Evolutionary conservation across 2,113 vertebrate species (phyloP).

Genomic region (Cephalopterus ornatus): DNA sequence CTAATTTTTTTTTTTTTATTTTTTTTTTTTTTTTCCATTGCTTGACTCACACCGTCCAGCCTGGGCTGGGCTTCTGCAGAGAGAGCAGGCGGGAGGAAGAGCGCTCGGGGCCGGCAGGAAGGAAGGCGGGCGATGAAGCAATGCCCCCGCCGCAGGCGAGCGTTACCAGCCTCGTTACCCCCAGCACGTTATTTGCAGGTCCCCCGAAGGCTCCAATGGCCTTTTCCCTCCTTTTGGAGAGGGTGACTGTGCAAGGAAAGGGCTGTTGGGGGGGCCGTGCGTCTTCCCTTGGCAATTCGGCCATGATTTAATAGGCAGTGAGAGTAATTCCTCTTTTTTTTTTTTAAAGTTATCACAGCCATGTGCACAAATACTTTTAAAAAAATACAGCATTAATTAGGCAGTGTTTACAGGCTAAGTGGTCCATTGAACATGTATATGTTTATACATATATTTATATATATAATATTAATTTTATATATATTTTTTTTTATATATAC

Average conservation of each 20-base stretch:
- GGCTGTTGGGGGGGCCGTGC: not conserved
- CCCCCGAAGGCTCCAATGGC: not conserved
- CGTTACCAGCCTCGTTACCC: not conserved
- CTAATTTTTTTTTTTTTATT: not conserved
- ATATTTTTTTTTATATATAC: no score
- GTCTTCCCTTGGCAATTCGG: not conserved
- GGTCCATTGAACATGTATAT: not conserved
- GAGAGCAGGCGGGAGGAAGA: conserved; percentile 25
- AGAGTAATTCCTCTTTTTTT: conserved; percentile 2
- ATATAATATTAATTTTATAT: no score
- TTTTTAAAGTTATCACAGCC: not conserved
- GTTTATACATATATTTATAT: rapidly evolving
- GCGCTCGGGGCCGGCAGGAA: not conserved
- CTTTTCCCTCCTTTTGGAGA: not conserved
- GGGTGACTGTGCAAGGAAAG: not conserved
- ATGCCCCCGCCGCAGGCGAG: not conserved
- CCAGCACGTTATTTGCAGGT: rapidly evolving
- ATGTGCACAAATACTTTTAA: not conserved
- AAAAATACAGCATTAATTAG: not conserved
- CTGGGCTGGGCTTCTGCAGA: not conserved
- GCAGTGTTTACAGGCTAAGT: not conserved
- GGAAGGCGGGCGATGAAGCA: conserved; percentile 42
- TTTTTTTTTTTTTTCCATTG: not conserved
- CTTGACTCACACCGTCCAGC: not conserved
- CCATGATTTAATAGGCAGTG: not conserved